phyloP scores from a whole-genome alignment of 2,888 invertebrate species.

The Callosobruchus maculatus region DNA sequence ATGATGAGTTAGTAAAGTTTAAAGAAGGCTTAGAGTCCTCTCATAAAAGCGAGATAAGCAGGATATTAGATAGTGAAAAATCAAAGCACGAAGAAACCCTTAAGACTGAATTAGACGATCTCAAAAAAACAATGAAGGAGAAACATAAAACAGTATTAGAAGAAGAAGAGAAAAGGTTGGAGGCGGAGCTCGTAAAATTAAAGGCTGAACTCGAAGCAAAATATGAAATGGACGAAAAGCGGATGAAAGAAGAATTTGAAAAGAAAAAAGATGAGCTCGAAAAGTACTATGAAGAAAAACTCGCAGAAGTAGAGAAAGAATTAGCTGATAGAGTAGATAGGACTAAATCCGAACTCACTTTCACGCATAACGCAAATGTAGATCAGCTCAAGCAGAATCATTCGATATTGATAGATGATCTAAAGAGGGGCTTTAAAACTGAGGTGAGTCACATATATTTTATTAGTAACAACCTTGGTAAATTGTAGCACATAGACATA shows the following conservation, averaged over 20 bases:
- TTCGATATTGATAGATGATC: slow-evolving; percentile 56
- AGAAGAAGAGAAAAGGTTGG: slow-evolving; percentile 46
- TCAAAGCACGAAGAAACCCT: slow-evolving; percentile 39
- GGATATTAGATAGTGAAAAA: slow-evolving; percentile 49
- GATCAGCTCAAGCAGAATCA: slow-evolving; percentile 59
- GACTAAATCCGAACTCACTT: slow-evolving; percentile 52
- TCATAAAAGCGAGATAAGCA: slow-evolving; percentile 52
- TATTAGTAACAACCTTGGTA: too few species aligned
- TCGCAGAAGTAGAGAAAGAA: slow-evolving; percentile 55
- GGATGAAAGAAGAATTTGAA: slow-evolving; percentile 37
- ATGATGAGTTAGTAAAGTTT: slow-evolving; percentile 44
- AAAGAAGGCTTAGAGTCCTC: slow-evolving; percentile 44
- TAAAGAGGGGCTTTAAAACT: slow-evolving; percentile 62
- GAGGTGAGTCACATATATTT: slow-evolving; percentile 54
- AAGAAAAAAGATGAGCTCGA: slow-evolving; percentile 47
- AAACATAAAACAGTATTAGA: not conserved
- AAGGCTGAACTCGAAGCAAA: slow-evolving; percentile 43
- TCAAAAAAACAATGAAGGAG: slow-evolving; percentile 50
- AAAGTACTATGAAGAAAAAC: slow-evolving; percentile 50
- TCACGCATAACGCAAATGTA: slow-evolving; percentile 55
- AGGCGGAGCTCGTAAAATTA: slow-evolving; percentile 46
- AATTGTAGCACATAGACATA: too few species aligned
- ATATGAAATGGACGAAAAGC: slow-evolving; percentile 40
- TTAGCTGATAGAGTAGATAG: slow-evolving; percentile 47
- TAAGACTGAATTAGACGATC: slow-evolving; percentile 48